Conservation (phyloP, 2,888 invertebrate genomes). For the Catocala fraxini region DNA sequence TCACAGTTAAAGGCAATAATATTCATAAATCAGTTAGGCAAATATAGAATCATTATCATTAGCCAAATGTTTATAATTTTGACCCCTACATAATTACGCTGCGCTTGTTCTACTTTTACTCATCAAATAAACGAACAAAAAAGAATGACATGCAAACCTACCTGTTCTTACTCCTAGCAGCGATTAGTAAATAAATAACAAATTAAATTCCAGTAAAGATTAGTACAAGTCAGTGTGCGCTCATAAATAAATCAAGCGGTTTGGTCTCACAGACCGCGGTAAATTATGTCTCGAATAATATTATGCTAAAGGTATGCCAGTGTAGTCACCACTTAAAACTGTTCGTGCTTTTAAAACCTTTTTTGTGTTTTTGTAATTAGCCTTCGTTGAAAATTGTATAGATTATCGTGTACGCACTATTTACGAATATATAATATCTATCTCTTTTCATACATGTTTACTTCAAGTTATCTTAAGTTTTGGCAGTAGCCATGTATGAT, state of each 20-base stretch:
- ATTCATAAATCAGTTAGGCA: no score
- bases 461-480: no score
- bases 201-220: constrained; percentile 85
- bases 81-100: no score
- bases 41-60: no score
- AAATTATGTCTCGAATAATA: constrained; percentile 85
- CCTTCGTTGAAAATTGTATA: constrained; percentile 31
- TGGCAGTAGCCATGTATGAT: no score
- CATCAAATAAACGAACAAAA: constrained; percentile 7
- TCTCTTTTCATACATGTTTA: no score
- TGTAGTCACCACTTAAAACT: constrained; percentile 50
- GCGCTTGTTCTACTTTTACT: not conserved
- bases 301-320: constrained; percentile 74
- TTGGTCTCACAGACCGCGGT: constrained; percentile 69
- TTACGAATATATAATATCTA: not conserved
- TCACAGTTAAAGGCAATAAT: no score
- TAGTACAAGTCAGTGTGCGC: constrained; percentile 77
- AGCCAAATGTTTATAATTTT: no score
- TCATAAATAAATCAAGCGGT: constrained; percentile 84
- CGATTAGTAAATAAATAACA: constrained; percentile 83
- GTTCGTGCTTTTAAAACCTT: constrained; percentile 47
- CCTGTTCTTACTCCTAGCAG: constrained; percentile 60
- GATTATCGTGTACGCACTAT: constrained; percentile 9
- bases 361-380: constrained; percentile 57
- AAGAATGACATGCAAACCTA: constrained; percentile 62